phyloP scores from a whole-genome alignment of 2,113 vertebrate genomes.

The Raja brachyura region DNA sequence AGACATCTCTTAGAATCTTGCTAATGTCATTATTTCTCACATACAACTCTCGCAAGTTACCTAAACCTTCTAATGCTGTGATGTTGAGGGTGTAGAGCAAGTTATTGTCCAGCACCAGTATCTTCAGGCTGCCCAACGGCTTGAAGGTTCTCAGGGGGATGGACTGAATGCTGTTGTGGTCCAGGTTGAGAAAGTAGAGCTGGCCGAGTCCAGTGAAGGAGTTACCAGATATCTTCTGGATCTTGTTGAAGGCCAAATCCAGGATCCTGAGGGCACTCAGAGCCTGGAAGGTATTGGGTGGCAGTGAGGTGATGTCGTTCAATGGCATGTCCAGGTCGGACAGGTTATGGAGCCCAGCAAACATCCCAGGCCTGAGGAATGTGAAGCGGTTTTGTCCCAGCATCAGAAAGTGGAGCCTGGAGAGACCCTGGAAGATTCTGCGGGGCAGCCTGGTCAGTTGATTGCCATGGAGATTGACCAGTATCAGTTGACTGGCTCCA shows the following conservation, averaged over 20 bases:
- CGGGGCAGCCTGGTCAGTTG: slow-evolving; percentile 52
- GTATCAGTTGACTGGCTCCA: slow-evolving; percentile 54
- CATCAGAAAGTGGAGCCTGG: slow-evolving; percentile 65
- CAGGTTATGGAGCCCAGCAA: slow-evolving; percentile 59
- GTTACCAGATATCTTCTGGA: slow-evolving; percentile 55
- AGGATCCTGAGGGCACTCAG: slow-evolving; percentile 60
- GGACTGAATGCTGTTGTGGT: slow-evolving; percentile 60
- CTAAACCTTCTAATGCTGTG: slow-evolving; percentile 52
- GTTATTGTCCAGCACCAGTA: slow-evolving; percentile 65
- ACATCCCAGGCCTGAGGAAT: slow-evolving; percentile 53
- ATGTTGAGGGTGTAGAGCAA: slow-evolving; percentile 48
- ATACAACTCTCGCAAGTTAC: slow-evolving; percentile 59
- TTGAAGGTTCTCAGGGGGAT: slow-evolving; percentile 51
- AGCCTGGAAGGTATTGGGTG: slow-evolving; percentile 56
- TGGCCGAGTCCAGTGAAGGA: slow-evolving; percentile 58
- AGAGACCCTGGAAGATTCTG: slow-evolving; percentile 57
- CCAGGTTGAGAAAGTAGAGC: slow-evolving; percentile 63
- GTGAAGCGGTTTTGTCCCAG: slow-evolving; percentile 61
- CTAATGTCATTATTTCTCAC: slow-evolving; percentile 60
- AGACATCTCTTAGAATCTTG: slow-evolving; percentile 51
- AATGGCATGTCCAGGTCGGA: slow-evolving; percentile 61
- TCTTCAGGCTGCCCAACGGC: slow-evolving; percentile 53
- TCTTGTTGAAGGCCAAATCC: slow-evolving; percentile 60
- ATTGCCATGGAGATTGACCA: slow-evolving; percentile 62
- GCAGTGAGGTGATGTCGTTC: slow-evolving; percentile 51